Conservation (phyloP, 2,888 invertebrate genomes). For the Pecten maximus region DNA sequence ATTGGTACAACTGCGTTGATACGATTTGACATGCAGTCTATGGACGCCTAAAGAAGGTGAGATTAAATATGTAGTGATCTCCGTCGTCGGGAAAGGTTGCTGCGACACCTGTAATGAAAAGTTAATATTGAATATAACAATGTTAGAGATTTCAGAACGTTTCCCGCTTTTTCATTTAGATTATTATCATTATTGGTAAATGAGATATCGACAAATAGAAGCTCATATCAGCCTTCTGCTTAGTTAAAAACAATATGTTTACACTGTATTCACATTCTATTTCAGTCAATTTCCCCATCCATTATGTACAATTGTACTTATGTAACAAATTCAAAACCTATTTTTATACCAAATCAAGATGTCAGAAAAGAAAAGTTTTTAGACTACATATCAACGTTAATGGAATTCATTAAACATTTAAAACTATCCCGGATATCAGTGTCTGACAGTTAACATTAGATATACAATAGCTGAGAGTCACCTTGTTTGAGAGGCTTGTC, state of each 20-base stretch:
- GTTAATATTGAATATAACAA: neutral
- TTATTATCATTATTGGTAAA: neutral
- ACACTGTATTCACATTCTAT: too few relatives aligned
- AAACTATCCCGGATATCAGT: neutral
- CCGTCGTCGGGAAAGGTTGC: neutral
- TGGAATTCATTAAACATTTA: neutral
- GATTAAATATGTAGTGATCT: neutral
- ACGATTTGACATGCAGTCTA: too few relatives aligned
- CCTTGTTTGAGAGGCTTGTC: neutral
- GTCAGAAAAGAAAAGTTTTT: too few relatives aligned
- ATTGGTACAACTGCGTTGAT: too few relatives aligned
- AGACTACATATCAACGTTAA: too few relatives aligned
- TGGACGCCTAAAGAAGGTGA: neutral
- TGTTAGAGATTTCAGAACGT: neutral
- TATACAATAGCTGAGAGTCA: neutral
- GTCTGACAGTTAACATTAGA: neutral
- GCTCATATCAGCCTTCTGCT: too few relatives aligned
- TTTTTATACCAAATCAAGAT: too few relatives aligned
- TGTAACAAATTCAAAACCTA: too few relatives aligned
- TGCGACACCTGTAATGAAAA: neutral
- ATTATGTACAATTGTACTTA: too few relatives aligned
- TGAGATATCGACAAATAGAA: too few relatives aligned
- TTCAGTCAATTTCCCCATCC: too few relatives aligned
- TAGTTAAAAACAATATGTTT: too few relatives aligned
- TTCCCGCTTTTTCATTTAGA: neutral